Conservation (phyloP, 2,113 vertebrate genomes). For the Malaclemys terrapin region DNA sequence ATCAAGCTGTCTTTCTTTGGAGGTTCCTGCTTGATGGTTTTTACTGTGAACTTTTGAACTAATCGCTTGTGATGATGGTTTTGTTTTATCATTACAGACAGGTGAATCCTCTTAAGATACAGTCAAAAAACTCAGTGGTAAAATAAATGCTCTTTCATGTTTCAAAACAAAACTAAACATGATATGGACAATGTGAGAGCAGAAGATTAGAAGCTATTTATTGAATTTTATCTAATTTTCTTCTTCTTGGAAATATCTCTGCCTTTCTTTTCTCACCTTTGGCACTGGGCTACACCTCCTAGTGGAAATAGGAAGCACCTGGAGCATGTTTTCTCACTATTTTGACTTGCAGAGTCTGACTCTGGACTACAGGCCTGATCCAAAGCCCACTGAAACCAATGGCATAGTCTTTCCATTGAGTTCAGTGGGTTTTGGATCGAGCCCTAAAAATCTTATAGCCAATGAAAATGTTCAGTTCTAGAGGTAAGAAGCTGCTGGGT, state of each 20-base stretch:
- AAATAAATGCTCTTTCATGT: not conserved
- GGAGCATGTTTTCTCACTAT: not conserved
- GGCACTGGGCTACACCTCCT: not conserved
- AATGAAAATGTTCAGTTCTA: not conserved
- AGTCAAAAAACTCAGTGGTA: not conserved
- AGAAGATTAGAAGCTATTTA: not conserved
- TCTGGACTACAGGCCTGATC: not conserved
- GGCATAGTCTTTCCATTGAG: not conserved
- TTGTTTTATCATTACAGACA: not conserved
- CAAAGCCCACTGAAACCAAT: not conserved
- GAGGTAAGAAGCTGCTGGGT: not conserved
- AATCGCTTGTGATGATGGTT: not conserved
- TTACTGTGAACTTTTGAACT: slow-evolving; percentile 23
- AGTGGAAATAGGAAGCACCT: not conserved
- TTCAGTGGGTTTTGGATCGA: not conserved
- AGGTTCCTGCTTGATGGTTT: slow-evolving; percentile 13
- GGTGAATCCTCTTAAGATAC: not conserved
- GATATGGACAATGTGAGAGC: not conserved
- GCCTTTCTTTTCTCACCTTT: not conserved
- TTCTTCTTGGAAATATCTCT: not conserved
- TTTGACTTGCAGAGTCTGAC: not conserved
- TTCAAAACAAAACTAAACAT: not conserved
- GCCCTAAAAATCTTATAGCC: not conserved
- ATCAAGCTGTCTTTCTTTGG: not conserved
- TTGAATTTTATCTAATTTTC: not conserved